A percentile compares a stretch with the other conserved stretches of the same genome.
Evolutionary conservation across 2,888 invertebrate genomes (phyloP).

Genomic region (Tetanocera ferruginea): DNA sequence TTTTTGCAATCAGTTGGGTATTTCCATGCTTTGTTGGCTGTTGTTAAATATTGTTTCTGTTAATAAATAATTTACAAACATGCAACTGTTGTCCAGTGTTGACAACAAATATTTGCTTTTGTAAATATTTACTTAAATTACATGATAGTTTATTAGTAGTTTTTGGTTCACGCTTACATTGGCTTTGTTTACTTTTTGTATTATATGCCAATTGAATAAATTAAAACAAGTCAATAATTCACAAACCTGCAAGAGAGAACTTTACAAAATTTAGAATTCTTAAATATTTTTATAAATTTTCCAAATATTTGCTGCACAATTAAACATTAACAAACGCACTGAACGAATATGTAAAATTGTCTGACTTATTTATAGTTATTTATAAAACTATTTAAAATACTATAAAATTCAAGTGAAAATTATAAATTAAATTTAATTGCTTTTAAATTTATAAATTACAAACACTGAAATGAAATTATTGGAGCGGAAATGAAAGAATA

Average conservation of each 20-base stretch:
- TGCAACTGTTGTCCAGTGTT: no score
- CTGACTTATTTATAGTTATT: slow-evolving; percentile 6
- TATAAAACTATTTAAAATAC: background rate
- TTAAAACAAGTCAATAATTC: no score
- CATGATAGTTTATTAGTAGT: background rate
- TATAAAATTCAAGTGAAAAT: background rate
- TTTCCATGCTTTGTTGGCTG: no score
- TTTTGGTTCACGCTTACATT: background rate
- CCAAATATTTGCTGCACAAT: no score
- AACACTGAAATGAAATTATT: background rate
- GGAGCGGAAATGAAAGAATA: background rate
- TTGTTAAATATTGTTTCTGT: no score
- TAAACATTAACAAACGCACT: background rate
- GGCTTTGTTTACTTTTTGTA: background rate
- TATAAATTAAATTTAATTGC: background rate
- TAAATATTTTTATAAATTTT: no score
- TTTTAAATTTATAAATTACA: background rate
- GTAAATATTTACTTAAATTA: background rate
- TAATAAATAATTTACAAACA: no score
- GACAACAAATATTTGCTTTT: background rate
- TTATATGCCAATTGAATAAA: background rate
- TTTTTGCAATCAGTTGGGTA: no score
- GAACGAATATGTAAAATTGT: background rate
- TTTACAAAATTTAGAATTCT: no score
- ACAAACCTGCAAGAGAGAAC: no score